Evolutionary conservation across 1,140 invertebrate genomes (phyloP).

Genomic region (Phenacoccus solenopsis): DNA sequence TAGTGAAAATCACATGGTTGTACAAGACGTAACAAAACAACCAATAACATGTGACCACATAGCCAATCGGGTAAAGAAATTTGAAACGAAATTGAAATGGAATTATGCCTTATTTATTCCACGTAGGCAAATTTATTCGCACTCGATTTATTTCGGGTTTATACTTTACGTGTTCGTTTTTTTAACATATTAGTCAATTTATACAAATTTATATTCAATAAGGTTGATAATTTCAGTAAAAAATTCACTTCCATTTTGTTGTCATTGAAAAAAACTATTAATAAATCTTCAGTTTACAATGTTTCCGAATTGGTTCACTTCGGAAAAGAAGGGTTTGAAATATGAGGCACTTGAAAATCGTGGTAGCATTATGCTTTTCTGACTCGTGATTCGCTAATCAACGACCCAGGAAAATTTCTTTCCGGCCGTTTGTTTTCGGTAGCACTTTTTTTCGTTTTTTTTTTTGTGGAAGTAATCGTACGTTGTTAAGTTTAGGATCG

Average conservation of each 20-base stretch:
- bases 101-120: background rate
- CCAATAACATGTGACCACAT: background rate
- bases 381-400: background rate
- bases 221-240: no score
- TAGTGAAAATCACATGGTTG: background rate
- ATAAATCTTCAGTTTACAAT: no score
- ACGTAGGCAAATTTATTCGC: no score
- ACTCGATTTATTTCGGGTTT: no score
- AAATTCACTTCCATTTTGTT: no score
- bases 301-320: no score
- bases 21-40: background rate
- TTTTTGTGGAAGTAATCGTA: background rate
- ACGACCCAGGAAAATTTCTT: background rate
- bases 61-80: background rate
- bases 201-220: no score
- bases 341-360: background rate
- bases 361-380: background rate
- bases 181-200: no score
- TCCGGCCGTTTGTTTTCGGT: background rate
- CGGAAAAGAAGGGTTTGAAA: no score
- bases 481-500: background rate
- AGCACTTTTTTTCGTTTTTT: background rate
- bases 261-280: no score
- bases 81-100: no score
- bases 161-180: no score